Conservation (phyloP, 2,113 vertebrate species). For the Microcebus jonahi region DNA sequence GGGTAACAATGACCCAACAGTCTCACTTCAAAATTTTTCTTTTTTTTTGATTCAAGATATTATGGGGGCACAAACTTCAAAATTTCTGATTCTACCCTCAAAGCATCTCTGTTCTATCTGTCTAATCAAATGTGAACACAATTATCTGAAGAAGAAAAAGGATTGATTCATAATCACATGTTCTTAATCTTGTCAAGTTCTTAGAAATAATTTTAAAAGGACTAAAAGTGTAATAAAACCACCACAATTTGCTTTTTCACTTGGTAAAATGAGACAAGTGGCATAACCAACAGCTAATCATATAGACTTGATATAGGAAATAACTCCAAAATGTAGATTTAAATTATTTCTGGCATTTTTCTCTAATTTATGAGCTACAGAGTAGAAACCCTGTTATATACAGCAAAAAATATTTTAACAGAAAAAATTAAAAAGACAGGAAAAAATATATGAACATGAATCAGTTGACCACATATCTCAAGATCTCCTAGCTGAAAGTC, state of each 20-base stretch:
- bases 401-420: not conserved
- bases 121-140: not conserved
- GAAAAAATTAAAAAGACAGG: not conserved
- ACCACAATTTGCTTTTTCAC: not conserved
- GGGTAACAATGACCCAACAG: not conserved
- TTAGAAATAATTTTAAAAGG: not conserved
- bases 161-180: not conserved
- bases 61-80: not conserved
- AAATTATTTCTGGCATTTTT: not conserved
- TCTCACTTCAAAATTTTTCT: not conserved
- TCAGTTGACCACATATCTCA: not conserved
- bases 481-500: not conserved
- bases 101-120: not conserved
- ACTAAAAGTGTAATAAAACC: not conserved
- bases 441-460: conserved; percentile 9
- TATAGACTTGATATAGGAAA: not conserved
- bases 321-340: not conserved
- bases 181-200: not conserved
- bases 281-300: not conserved
- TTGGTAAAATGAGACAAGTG: not conserved
- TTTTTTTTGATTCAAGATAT: too few relatives aligned
- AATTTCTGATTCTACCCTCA: not conserved
- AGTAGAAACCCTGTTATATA: not conserved
- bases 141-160: not conserved
- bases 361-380: not conserved